A percentile compares a stretch with the other conserved stretches of the same genome.
Evolutionary conservation across 2,113 vertebrate genomes (phyloP).

Genomic region (Himantopus leucocephalus): DNA sequence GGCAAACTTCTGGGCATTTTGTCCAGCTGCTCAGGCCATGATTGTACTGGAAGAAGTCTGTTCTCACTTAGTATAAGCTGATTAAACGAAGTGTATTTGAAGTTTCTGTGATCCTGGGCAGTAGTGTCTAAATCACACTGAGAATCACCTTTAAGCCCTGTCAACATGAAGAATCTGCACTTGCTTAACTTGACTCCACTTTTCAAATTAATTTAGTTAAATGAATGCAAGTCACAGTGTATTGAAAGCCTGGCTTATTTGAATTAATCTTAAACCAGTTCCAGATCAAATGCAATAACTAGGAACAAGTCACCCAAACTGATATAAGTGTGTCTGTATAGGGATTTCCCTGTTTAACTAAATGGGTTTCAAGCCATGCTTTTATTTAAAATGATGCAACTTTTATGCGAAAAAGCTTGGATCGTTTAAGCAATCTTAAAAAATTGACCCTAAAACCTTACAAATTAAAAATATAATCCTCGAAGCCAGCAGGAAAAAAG

Average conservation of each 20-base stretch:
- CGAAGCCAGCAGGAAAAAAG: neutral
- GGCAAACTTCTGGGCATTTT: neutral
- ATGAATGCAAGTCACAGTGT: neutral
- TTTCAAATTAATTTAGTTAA: neutral
- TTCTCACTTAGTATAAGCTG: neutral
- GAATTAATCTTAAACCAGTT: conserved; percentile 5
- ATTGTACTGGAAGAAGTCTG: neutral
- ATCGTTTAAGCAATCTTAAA: neutral
- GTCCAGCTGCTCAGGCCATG: neutral
- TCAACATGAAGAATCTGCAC: neutral
- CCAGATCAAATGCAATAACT: neutral
- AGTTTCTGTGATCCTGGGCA: neutral
- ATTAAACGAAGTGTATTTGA: neutral
- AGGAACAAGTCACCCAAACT: neutral
- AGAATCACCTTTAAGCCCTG: neutral
- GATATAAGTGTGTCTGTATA: neutral
- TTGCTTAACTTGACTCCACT: neutral
- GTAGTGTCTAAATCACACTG: neutral
- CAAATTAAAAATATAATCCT: neutral
- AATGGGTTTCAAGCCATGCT: neutral
- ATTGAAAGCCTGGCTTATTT: neutral
- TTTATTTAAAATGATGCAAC: neutral
- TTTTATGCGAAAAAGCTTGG: neutral
- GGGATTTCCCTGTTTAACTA: neutral
- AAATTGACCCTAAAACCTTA: neutral